Percentiles rank a stretch among this genome's conserved stretches.
Evolutionary conservation across 2,797 vertebrate species (phyloP).

Genomic region (Chelonia mydas): DNA sequence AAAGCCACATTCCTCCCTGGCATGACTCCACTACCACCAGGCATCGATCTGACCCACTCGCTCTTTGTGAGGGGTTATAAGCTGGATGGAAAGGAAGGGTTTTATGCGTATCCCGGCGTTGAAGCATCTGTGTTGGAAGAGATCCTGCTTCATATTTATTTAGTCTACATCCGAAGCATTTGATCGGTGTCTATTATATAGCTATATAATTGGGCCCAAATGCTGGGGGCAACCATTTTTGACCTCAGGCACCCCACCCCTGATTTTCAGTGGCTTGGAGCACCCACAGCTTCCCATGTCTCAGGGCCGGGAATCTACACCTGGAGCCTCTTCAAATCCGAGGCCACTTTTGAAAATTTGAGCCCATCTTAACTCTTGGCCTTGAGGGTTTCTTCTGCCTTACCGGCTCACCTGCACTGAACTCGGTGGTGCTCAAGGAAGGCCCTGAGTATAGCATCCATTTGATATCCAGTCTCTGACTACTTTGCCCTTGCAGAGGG

Average conservation of each 20-base stretch:
- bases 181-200: background rate
- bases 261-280: background rate
- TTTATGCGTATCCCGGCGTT: rapidly evolving
- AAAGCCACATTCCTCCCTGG: background rate
- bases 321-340: background rate
- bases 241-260: background rate
- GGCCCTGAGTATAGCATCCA: background rate
- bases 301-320: background rate
- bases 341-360: no score
- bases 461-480: background rate
- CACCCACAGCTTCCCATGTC: background rate
- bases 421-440: background rate
- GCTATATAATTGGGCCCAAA: rapidly evolving
- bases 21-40: rapidly evolving
- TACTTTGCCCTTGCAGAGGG: background rate
- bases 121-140: background rate
- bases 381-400: background rate
- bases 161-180: background rate
- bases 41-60: rapidly evolving
- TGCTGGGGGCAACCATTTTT: background rate
- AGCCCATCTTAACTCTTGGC: background rate
- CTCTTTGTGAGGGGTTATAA: rapidly evolving
- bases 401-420: background rate
- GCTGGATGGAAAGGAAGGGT: background rate
- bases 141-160: background rate